Evolutionary conservation across 2,113 vertebrate genomes (phyloP).

Genomic region (Elachura formosa): DNA sequence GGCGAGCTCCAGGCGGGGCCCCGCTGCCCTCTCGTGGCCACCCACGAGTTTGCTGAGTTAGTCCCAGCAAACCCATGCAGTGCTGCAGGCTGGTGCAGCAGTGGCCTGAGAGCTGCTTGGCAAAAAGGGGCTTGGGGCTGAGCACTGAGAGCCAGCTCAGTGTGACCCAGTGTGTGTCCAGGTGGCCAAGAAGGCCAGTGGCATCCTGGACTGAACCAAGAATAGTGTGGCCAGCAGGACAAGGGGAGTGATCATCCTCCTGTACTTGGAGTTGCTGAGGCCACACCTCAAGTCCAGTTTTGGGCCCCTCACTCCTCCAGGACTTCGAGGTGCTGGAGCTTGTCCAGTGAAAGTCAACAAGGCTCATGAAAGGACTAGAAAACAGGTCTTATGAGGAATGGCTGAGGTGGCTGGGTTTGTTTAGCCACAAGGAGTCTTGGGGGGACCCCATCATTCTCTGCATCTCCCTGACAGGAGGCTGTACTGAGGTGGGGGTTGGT

Average conservation of each 20-base stretch:
- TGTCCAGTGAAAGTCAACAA: background rate
- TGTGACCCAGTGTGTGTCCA: background rate
- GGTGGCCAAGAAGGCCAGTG: background rate
- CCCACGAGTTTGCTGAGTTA: no score
- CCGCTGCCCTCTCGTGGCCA: background rate
- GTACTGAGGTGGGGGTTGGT: background rate
- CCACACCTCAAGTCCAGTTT: background rate
- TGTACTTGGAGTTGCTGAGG: background rate
- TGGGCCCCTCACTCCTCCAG: background rate
- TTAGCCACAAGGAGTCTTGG: fast-evolving
- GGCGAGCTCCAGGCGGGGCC: no score
- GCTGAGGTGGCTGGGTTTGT: background rate
- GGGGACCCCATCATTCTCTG: fast-evolving
- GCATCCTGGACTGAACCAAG: background rate
- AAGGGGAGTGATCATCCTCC: background rate
- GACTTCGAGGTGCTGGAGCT: background rate
- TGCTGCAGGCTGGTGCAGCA: background rate
- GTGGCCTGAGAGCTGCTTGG: fast-evolving
- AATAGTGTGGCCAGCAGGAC: background rate
- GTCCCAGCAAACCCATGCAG: background rate
- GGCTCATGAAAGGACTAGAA: no score
- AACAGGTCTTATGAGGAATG: background rate
- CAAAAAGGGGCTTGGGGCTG: background rate
- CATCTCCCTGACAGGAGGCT: background rate
- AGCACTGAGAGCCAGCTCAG: background rate